A percentile compares a stretch with the other conserved stretches of the same genome.
Evolutionary conservation across 2,113 vertebrate genomes (phyloP).

Genomic region (Craseonycteris thonglongyai): DNA sequence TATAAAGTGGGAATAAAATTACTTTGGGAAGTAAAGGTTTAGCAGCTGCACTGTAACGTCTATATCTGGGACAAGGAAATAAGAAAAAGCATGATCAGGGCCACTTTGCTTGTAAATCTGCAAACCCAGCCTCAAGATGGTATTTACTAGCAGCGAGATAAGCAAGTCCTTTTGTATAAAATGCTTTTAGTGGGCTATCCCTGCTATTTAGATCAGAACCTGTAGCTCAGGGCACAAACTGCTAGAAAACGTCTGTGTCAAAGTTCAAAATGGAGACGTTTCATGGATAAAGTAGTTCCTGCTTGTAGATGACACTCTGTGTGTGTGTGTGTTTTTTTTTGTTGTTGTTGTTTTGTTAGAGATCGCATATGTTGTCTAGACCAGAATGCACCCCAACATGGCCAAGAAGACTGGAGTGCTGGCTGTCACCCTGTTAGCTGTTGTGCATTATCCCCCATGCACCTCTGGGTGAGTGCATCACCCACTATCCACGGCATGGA

Average conservation of each 20-base stretch:
- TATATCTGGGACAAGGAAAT: not conserved
- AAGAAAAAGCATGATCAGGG: not conserved
- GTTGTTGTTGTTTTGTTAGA: not conserved
- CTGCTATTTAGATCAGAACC: not conserved
- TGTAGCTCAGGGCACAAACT: accelerated
- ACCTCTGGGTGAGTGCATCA: not conserved
- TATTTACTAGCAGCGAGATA: not conserved
- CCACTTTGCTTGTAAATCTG: not conserved
- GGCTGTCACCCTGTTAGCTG: too few relatives aligned
- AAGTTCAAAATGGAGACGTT: not conserved
- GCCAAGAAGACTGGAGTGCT: not conserved
- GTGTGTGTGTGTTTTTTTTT: too few relatives aligned
- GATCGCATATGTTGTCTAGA: accelerated
- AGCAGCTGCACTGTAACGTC: not conserved
- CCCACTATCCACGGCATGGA: not conserved
- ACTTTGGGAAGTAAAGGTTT: not conserved
- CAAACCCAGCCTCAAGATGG: not conserved
- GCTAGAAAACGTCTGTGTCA: not conserved
- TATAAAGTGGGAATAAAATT: not conserved
- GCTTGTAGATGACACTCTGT: not conserved
- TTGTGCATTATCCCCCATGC: accelerated
- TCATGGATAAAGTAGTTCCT: not conserved
- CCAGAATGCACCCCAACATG: not conserved
- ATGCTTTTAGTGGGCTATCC: accelerated
- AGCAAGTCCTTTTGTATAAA: not conserved